Conservation (phyloP, 2,113 vertebrate genomes). For the Triplophysa dalaica region DNA sequence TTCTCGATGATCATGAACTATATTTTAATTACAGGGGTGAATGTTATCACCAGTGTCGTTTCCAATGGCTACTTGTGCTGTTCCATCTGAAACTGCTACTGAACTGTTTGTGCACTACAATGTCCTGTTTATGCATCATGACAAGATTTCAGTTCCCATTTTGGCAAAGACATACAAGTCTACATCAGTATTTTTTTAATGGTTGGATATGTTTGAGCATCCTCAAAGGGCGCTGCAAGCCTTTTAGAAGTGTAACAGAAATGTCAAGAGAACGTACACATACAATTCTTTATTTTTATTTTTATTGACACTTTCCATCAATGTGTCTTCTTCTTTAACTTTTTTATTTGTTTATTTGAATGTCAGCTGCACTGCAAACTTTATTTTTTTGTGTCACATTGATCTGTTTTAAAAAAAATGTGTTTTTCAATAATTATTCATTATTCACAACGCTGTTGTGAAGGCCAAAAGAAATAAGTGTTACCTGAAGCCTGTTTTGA, state of each 20-base stretch:
- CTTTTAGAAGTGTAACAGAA: no score
- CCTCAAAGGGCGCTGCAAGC: not conserved
- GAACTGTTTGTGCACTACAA: constrained; percentile 43
- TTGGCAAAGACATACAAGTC: not conserved
- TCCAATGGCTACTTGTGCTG: constrained; percentile 43
- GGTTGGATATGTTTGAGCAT: constrained; percentile 23
- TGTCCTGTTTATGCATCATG: constrained; percentile 31
- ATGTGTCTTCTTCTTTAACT: constrained; percentile 8
- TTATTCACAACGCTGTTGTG: not conserved
- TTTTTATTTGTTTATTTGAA: constrained; percentile 9
- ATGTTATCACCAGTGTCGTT: constrained; percentile 32
- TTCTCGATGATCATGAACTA: not conserved
- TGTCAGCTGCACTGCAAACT: not conserved
- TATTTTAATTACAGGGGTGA: constrained; percentile 17
- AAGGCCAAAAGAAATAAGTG: not conserved
- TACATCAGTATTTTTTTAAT: constrained; percentile 17
- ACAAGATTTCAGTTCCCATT: constrained; percentile 31
- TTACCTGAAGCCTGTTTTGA: not conserved
- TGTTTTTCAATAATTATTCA: not conserved
- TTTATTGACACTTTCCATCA: not conserved
- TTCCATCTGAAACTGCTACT: constrained; percentile 44
- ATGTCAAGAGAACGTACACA: no score
- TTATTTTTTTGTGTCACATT: not conserved
- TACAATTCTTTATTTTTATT: no score
- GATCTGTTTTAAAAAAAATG: not conserved